phyloP scores from a whole-genome alignment of 2,113 vertebrate species.

The Hippocampus abdominalis region DNA sequence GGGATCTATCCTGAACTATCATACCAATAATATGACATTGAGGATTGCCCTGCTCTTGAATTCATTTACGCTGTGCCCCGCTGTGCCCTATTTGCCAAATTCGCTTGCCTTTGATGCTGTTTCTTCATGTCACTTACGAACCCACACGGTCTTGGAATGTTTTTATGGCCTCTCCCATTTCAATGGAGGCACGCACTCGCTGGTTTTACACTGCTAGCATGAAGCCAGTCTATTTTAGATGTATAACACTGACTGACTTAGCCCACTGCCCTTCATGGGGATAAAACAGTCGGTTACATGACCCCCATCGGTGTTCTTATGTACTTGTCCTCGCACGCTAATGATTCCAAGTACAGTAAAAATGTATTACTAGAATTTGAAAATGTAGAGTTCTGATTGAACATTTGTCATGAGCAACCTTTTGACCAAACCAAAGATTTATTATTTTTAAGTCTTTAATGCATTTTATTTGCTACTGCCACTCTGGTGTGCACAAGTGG shows the following conservation, averaged over 20 bases:
- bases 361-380: neutral
- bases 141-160: conserved; percentile 4
- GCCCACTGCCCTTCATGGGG: conserved; percentile 6
- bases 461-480: neutral
- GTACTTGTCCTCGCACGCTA: neutral
- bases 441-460: neutral
- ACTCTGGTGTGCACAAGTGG: neutral
- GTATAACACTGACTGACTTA: neutral
- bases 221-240: conserved; percentile 9
- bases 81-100: neutral
- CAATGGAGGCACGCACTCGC: conserved; percentile 1
- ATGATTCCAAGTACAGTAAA: too few species aligned
- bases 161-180: conserved; percentile 4
- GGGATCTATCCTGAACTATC: too few species aligned
- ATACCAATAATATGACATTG: too few species aligned
- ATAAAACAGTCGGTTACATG: conserved; percentile 6
- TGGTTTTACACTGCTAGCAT: neutral
- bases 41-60: too few species aligned
- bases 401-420: too few species aligned
- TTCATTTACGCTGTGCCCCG: neutral
- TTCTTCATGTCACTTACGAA: neutral
- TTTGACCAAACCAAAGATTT: neutral
- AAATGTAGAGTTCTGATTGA: neutral
- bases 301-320: neutral
- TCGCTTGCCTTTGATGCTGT: neutral